A percentile compares a stretch with the other conserved stretches of the same genome.
These are phyloP conservation scores for Parnassius apollo DNA, from an alignment of 2,888 invertebrate genomes.

Conservation along the genomic window DNA sequence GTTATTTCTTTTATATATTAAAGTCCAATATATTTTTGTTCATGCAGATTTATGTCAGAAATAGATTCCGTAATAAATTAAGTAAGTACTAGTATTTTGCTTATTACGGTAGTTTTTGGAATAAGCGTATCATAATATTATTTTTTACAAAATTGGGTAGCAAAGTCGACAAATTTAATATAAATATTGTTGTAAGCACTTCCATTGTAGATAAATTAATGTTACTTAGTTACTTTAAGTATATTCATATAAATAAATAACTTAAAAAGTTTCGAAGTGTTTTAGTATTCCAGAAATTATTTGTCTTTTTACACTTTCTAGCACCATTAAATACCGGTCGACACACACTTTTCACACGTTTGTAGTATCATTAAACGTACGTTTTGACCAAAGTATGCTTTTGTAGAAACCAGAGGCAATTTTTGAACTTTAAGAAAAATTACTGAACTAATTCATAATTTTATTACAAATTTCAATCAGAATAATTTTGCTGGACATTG, in stretches of 20 bases:
- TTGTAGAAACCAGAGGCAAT: no score
- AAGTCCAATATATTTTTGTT: not conserved
- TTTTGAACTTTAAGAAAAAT: no score
- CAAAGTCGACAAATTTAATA: constrained; percentile 15
- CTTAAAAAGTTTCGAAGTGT: constrained; percentile 37
- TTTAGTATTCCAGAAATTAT: constrained; percentile 9
- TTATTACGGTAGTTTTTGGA: not conserved
- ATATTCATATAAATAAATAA: constrained; percentile 48
- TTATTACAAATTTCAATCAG: no score
- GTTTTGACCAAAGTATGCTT: no score
- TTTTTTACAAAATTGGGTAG: constrained; percentile 13
- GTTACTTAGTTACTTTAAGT: constrained; percentile 36
- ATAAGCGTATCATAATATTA: constrained; percentile 1
- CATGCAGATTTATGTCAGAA: not conserved
- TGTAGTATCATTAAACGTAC: no score
- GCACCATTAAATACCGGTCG: no score
- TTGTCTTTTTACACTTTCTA: not conserved
- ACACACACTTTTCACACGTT: no score
- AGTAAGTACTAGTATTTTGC: no score
- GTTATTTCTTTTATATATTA: not conserved
- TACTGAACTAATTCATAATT: no score
- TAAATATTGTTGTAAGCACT: constrained; percentile 52
- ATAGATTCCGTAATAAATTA: not conserved
- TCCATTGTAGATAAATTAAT: constrained; percentile 72
- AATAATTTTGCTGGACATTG: no score